A percentile compares a stretch with the other conserved stretches of the same genome.
phyloP scores from a whole-genome alignment of 2,113 vertebrate species.

The Passer montanus region DNA sequence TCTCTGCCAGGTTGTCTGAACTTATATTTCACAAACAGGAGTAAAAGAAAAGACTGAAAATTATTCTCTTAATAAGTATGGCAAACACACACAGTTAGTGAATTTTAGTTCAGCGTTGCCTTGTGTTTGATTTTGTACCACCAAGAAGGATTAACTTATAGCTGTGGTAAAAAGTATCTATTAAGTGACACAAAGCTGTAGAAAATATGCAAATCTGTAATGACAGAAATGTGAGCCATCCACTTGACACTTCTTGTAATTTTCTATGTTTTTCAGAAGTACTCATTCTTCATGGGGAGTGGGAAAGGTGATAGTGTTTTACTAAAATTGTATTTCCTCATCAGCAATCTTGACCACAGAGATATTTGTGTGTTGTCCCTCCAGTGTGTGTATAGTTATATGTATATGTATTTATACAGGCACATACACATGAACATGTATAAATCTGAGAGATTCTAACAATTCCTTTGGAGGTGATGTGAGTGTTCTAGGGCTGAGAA shows the following conservation, averaged over 20 bases:
- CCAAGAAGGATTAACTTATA: not conserved
- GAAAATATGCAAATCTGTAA: not conserved
- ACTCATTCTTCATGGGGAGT: not conserved
- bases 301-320: not conserved
- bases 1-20: not conserved
- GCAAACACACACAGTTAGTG: not conserved
- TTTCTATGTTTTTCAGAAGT: not conserved
- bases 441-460: not conserved
- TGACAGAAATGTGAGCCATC: not conserved
- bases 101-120: not conserved
- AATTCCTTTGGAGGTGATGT: not conserved
- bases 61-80: not conserved
- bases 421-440: not conserved
- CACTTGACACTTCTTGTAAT: not conserved
- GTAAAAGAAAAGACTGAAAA: not conserved
- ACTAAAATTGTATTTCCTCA: not conserved
- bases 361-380: not conserved
- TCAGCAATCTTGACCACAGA: not conserved
- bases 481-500: not conserved
- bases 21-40: not conserved
- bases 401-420: not conserved
- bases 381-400: not conserved
- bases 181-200: not conserved
- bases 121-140: not conserved
- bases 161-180: not conserved